Evolutionary conservation across 92 coral and sea anemone genomes (phyloP).

Genomic region (Palythoa grandiflora): DNA sequence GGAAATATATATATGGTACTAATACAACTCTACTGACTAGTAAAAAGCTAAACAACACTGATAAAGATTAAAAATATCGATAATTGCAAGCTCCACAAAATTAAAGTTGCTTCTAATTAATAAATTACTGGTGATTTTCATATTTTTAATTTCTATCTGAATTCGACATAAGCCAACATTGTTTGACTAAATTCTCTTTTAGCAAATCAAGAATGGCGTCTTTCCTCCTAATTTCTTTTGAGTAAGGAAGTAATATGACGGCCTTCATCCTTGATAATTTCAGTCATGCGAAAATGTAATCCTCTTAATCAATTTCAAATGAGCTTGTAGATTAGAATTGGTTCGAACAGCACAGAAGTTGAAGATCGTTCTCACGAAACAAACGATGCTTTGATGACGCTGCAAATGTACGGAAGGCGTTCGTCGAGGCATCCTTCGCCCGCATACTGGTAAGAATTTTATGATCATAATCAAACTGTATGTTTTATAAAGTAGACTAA

Average conservation of each 20-base stretch:
- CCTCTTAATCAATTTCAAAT: conserved; percentile 15
- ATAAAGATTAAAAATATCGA: background rate
- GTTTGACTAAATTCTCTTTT: conserved; percentile 22
- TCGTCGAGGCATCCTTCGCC: background rate
- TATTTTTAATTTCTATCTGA: conserved; percentile 24
- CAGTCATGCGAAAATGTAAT: conserved; percentile 17
- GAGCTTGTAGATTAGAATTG: background rate
- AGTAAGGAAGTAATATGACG: conserved; percentile 33
- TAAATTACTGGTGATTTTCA: conserved; percentile 5
- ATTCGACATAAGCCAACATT: conserved; percentile 26
- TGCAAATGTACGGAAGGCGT: background rate
- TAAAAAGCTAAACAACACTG: too few species aligned
- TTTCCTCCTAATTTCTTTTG: conserved; percentile 6
- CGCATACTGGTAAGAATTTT: conserved; percentile 1
- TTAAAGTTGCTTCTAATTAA: conserved; percentile 7
- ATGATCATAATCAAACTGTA: background rate
- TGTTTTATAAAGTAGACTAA: background rate
- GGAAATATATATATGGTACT: background rate
- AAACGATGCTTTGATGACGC: background rate
- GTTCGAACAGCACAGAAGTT: background rate
- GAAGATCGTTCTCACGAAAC: background rate
- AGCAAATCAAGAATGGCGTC: conserved; percentile 31
- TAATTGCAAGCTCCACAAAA: background rate
- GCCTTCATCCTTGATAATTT: conserved; percentile 19
- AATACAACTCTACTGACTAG: background rate